Evolutionary conservation across 2,888 invertebrate genomes (phyloP), one percentile per base, ranked within the genome.

Genomic region (Ennomos quercinarius): DNA sequence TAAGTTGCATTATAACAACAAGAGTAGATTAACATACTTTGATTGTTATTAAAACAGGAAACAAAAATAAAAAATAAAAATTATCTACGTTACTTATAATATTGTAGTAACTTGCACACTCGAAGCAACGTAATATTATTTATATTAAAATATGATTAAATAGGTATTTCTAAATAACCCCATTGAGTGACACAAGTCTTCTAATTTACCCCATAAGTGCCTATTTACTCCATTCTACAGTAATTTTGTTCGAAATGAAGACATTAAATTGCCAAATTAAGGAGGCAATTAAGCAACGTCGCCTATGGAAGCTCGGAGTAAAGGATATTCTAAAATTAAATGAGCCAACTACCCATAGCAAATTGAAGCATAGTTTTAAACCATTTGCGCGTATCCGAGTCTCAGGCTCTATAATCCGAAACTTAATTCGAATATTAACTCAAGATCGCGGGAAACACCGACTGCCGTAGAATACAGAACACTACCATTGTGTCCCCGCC

Each of bases 381-480:
- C 64, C 68, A 63, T 72, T 71, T 68, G 66, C 68, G 52, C 57
- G 63, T 62, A 54, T 54, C 53, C 54, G 59, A 54, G 59, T 38
- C 49, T 43, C 58, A 27, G 44, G 47, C 47, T 52, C 68, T 70
- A 74, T 85, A 84, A 84, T 83, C 81, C 76, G 66, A 74, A 64
- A 80, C 81, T 68, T 74, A 76, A 74, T 75, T 76, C 80, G 84
- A 85, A 86, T 87, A 84, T 84, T 81, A 86, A 87, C 70, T 72
- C 72, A 72, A 76, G 75, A 80, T 83, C 83, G 82, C 87, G 83
- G 86, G 84, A 86, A 88, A 80, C 80, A 69, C 68, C 70, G 67
- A 85, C 84, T 71, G 47, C 66, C 52, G 61, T 67, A 64, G 89
- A 87, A 89, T 89, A 86, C 83, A 76, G 77, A 87, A 77, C 70